Percentiles rank a stretch among this genome's conserved stretches.
These are phyloP conservation scores for Hemithea aestivaria DNA, from an alignment of 2,888 invertebrate species.

Conservation along the genomic window DNA sequence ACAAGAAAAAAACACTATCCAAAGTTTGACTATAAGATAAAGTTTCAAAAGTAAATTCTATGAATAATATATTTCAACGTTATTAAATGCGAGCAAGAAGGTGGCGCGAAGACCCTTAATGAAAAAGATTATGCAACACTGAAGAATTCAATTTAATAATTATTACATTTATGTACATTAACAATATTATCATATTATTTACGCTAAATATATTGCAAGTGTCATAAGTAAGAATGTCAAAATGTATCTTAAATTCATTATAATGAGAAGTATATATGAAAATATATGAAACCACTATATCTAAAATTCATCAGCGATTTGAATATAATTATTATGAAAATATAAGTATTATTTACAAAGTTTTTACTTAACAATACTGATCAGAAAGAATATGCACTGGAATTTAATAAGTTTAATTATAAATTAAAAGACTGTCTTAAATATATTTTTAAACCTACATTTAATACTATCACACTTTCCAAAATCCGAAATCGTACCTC, in stretches of 20 bases:
- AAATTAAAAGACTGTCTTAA: slow-evolving; percentile 17
- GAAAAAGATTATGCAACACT: slow-evolving; percentile 34
- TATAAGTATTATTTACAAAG: slow-evolving; percentile 63
- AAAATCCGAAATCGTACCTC: slow-evolving; percentile 5
- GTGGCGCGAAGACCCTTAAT: too few relatives aligned
- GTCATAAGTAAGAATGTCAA: slow-evolving; percentile 60
- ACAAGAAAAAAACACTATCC: too few relatives aligned
- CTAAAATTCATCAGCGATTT: slow-evolving; percentile 11
- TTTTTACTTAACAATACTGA: slow-evolving; percentile 57
- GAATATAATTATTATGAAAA: slow-evolving; percentile 56
- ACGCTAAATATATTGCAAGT: slow-evolving; percentile 63
- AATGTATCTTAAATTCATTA: slow-evolving; percentile 27
- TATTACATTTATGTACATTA: slow-evolving; percentile 54
- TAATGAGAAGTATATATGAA: slow-evolving; percentile 42
- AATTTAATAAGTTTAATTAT: slow-evolving; percentile 31
- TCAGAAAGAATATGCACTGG: slow-evolving; percentile 45
- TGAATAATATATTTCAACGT: too few relatives aligned
- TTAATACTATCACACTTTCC: slow-evolving; percentile 54
- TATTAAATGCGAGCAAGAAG: too few relatives aligned
- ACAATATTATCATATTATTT: slow-evolving; percentile 35
- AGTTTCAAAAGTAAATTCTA: too few relatives aligned
- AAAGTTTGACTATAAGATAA: too few relatives aligned
- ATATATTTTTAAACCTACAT: slow-evolving; percentile 24
- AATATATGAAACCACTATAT: slow-evolving; percentile 51
- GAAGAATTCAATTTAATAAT: slow-evolving; percentile 31